A percentile compares a stretch with the other conserved stretches of the same genome.
Conservation (phyloP, 2,113 vertebrate species). For the Centropus bengalensis region DNA sequence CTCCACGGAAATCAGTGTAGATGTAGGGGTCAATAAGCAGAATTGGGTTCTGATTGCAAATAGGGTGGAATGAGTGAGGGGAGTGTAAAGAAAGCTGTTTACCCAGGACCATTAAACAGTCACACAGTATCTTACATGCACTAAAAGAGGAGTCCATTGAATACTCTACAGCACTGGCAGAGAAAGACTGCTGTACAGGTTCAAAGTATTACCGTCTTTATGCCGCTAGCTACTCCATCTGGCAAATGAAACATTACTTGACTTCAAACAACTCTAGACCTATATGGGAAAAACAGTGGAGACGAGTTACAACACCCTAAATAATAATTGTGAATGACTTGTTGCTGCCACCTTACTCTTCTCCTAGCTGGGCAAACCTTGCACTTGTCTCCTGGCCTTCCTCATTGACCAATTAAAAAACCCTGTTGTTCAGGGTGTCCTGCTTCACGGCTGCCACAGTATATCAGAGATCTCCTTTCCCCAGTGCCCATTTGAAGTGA, state of each 20-base stretch:
- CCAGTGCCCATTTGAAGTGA: neutral
- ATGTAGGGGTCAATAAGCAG: neutral
- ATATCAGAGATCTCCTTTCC: rapidly evolving
- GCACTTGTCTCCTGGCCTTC: neutral
- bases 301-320: neutral
- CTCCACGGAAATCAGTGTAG: neutral
- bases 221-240: neutral
- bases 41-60: neutral
- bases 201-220: neutral
- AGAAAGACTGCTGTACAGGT: neutral
- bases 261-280: neutral
- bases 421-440: neutral
- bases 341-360: neutral
- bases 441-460: neutral
- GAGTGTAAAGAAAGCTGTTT: neutral
- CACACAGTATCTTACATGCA: neutral
- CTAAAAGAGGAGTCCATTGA: no score
- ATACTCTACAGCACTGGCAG: neutral
- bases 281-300: neutral
- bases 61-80: neutral
- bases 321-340: neutral
- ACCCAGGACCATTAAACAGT: neutral
- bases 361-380: neutral
- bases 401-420: neutral
- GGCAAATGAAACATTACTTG: neutral